phyloP scores from a whole-genome alignment of 2,113 vertebrate species.

The Periophthalmus modestus region DNA sequence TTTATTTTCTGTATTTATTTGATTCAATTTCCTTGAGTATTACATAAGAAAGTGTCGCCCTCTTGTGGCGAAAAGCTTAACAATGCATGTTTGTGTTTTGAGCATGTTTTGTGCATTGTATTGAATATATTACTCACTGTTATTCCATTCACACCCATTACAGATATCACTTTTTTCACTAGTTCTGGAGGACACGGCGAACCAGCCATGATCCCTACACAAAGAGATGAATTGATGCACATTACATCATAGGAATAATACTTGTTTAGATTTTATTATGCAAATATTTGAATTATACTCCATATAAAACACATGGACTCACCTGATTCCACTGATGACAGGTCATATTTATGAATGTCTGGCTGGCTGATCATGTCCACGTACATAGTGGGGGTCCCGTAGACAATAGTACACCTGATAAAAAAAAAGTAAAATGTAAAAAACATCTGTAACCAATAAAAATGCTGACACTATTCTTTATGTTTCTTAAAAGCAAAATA shows the following conservation, averaged over 20 bases:
- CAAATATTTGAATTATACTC: neutral
- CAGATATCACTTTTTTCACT: slow-evolving; percentile 67
- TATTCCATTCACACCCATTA: slow-evolving; percentile 77
- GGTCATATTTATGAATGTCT: slow-evolving; percentile 76
- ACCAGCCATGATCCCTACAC: slow-evolving; percentile 84
- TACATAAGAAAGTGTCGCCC: slow-evolving; percentile 27
- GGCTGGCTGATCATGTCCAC: slow-evolving; percentile 87
- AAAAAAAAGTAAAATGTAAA: neutral
- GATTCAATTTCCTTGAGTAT: neutral
- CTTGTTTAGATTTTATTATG: no score
- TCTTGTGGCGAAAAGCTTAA: slow-evolving; percentile 25
- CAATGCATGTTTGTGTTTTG: neutral
- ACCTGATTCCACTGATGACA: slow-evolving; percentile 83
- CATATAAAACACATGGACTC: slow-evolving; percentile 38
- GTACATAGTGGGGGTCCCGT: slow-evolving; percentile 92
- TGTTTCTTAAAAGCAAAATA: neutral
- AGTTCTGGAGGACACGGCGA: slow-evolving; percentile 85
- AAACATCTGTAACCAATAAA: neutral
- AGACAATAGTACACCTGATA: slow-evolving; percentile 78
- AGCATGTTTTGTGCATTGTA: neutral
- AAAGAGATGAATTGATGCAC: neutral
- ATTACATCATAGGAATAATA: neutral
- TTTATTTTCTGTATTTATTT: no score
- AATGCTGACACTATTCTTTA: no score
- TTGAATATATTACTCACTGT: slow-evolving; percentile 77